Evolutionary conservation across 2,888 invertebrate genomes (phyloP).

Genomic region (Oithona nana): DNA sequence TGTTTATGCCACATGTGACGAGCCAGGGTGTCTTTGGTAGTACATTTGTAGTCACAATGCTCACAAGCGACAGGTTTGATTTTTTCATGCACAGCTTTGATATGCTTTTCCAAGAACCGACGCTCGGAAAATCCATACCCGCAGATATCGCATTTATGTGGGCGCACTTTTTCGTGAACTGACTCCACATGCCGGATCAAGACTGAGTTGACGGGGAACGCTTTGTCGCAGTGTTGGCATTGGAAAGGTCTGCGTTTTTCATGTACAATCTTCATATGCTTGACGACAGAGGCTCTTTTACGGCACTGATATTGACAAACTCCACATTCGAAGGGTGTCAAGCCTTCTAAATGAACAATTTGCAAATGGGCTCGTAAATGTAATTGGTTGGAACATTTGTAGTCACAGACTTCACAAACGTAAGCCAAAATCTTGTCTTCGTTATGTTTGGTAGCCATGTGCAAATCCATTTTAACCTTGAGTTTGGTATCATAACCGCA

Average conservation of each 20-base stretch:
- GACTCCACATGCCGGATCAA: background rate
- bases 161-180: background rate
- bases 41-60: background rate
- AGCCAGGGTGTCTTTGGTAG: background rate
- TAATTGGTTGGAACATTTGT: background rate
- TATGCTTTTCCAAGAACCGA: background rate
- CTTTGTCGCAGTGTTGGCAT: background rate
- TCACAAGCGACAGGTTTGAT: background rate
- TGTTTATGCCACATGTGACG: background rate
- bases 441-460: background rate
- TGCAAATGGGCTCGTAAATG: background rate
- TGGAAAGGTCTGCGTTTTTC: background rate
- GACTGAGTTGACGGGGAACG: background rate
- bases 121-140: background rate
- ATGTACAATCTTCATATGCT: background rate
- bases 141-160: background rate
- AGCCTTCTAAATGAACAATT: background rate
- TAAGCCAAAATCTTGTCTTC: background rate
- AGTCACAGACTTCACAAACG: background rate
- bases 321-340: background rate
- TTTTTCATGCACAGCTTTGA: background rate
- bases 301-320: background rate
- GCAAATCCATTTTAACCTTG: background rate
- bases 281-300: background rate
- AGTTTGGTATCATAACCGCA: background rate